Conservation (phyloP, 2,797 vertebrate species). For the Varecia variegata region DNA sequence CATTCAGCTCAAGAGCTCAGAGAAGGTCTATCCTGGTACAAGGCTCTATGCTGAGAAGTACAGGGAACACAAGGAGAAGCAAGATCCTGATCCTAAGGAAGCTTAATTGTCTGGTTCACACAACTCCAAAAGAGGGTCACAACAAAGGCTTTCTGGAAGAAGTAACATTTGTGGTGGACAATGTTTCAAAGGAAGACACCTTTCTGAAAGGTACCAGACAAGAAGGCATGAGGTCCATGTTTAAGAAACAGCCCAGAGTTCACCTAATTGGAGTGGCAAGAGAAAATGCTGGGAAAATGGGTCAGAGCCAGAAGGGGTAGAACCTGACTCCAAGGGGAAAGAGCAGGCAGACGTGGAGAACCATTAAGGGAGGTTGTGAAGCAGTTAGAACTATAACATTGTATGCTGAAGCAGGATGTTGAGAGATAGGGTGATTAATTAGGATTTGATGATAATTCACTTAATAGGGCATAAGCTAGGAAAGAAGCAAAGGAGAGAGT, state of each 20-base stretch:
- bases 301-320: neutral
- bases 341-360: neutral
- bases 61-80: neutral
- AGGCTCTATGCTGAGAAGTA: neutral
- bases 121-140: neutral
- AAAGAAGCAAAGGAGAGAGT: neutral
- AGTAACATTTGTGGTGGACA: neutral
- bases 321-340: neutral
- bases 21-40: neutral
- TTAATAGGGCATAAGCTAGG: neutral
- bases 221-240: neutral
- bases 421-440: neutral
- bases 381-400: neutral
- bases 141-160: neutral
- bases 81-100: neutral
- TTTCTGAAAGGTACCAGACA: neutral
- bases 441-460: constrained; percentile 27
- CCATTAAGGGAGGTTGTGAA: neutral
- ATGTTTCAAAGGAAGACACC: neutral
- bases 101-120: neutral
- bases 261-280: neutral
- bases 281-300: neutral
- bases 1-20: constrained; percentile 7
- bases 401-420: neutral
- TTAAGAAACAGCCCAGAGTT: neutral